Evolutionary conservation across 2,888 invertebrate genomes (phyloP).

Genomic region (Coremacera marginata): DNA sequence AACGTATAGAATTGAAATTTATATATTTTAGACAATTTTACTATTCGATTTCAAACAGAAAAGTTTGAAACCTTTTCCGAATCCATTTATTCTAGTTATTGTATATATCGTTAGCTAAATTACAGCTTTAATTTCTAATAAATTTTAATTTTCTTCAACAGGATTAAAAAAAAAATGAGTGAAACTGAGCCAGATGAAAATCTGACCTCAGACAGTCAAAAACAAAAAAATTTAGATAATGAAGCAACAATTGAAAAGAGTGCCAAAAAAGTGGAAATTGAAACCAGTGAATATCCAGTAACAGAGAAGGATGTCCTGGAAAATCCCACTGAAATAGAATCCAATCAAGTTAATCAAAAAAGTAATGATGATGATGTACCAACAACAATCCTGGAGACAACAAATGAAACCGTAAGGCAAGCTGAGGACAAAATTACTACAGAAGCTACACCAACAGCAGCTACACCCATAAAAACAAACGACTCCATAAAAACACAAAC

Average conservation of each 20-base stretch:
- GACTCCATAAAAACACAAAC: not conserved
- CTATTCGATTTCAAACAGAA: no score
- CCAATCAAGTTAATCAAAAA: conserved; percentile 1
- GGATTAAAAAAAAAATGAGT: not conserved
- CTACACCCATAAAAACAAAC: not conserved
- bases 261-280: not conserved
- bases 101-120: no score
- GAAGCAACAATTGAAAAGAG: not conserved
- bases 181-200: conserved; percentile 1
- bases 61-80: no score
- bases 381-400: not conserved
- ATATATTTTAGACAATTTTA: no score
- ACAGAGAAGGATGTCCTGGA: not conserved
- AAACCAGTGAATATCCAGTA: conserved; percentile 7
- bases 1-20: no score
- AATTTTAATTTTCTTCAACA: not conserved
- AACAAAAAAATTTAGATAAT: not conserved
- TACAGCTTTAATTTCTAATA: no score
- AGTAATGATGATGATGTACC: not conserved
- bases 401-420: not conserved
- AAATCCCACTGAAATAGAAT: not conserved
- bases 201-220: not conserved
- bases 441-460: not conserved
- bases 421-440: not conserved
- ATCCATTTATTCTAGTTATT: no score